These are phyloP conservation scores for Calliopsis andreniformis DNA, from an alignment of 1,140 invertebrate species.

Conservation along the genomic window DNA sequence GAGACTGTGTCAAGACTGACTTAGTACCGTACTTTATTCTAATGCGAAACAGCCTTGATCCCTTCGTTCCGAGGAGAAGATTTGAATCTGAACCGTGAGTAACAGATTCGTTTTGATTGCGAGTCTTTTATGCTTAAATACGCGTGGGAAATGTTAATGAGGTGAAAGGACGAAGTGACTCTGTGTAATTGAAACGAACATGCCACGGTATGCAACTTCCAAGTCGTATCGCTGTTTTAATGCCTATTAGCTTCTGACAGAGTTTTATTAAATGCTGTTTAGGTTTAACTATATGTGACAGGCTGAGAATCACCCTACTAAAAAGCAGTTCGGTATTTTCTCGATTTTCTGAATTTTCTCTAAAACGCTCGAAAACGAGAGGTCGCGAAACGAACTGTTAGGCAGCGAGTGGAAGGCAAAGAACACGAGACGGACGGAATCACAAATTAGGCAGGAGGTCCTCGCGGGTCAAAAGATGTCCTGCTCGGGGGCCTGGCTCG, in stretches of 20 bases:
- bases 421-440: conserved; percentile 55
- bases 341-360: background rate
- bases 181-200: background rate
- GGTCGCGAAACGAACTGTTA: background rate
- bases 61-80: background rate
- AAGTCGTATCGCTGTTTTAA: background rate
- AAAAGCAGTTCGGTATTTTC: background rate
- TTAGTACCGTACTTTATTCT: too few species aligned
- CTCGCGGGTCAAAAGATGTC: conserved; percentile 67
- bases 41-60: background rate
- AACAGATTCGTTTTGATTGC: conserved; percentile 12
- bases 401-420: background rate
- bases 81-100: conserved; percentile 5
- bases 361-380: conserved; percentile 13
- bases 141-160: conserved; percentile 21
- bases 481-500: conserved; percentile 48
- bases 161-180: conserved; percentile 4
- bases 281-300: too few species aligned
- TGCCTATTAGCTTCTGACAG: too few species aligned
- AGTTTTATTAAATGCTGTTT: too few species aligned
- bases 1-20: too few species aligned
- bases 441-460: conserved; percentile 57
- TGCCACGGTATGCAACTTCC: background rate
- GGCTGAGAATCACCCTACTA: too few species aligned
- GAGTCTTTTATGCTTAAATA: background rate